These are phyloP conservation scores for Chalcosyrphus nemorum DNA, from an alignment of 2,888 invertebrate species.

Conservation along the genomic window DNA sequence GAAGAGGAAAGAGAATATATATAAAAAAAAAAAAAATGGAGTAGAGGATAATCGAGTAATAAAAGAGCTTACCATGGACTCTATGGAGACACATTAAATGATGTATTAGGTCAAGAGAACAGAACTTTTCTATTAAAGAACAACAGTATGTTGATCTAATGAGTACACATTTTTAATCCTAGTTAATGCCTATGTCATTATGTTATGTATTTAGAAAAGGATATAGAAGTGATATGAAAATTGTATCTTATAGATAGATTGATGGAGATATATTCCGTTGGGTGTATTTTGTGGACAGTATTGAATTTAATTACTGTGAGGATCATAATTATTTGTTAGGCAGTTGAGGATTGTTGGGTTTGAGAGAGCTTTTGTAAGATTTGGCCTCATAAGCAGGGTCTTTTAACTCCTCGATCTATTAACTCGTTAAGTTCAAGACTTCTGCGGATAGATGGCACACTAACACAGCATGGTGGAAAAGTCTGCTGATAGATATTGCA, in stretches of 20 bases:
- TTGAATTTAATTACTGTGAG: background rate
- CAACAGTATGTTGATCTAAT: background rate
- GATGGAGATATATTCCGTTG: background rate
- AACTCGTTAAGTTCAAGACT: no score
- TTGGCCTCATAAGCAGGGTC: no score
- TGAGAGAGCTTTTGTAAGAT: no score
- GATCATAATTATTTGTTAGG: background rate
- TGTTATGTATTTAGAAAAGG: background rate
- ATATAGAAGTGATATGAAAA: background rate
- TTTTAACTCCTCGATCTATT: no score
- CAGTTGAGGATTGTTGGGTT: no score
- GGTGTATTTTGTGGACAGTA: background rate
- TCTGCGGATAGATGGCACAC: no score
- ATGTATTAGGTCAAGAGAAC: slow-evolving; percentile 1
- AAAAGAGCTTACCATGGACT: slow-evolving; percentile 1
- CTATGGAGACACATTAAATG: slow-evolving; percentile 20
- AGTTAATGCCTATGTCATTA: background rate
- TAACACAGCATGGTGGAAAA: no score
- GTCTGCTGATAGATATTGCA: no score
- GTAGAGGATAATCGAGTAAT: slow-evolving; percentile 32
- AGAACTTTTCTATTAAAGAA: background rate
- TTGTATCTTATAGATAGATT: background rate
- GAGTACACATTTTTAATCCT: slow-evolving; percentile 2
- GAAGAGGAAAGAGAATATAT: background rate
- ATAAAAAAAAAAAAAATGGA: no score